Evolutionary conservation across 1,140 invertebrate species (phyloP).

Genomic region (Drosophila neocordata): DNA sequence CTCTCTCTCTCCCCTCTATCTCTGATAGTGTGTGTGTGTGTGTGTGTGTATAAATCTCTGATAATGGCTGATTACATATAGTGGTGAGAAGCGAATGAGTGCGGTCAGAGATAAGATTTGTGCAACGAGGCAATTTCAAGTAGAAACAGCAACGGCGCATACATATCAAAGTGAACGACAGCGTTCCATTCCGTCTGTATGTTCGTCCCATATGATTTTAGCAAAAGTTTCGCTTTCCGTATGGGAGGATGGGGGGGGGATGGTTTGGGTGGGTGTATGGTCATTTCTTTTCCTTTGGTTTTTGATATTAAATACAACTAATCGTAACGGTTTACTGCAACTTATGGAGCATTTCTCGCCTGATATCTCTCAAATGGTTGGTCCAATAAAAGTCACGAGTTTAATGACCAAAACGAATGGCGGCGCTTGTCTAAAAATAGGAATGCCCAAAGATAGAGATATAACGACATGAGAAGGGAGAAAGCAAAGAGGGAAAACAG

Average conservation of each 20-base stretch:
- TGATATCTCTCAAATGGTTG: constrained; percentile 2
- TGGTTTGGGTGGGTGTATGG: not conserved
- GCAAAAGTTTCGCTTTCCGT: not conserved
- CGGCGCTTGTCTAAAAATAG: constrained; percentile 41
- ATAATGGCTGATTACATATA: constrained; percentile 53
- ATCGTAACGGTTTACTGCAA: not conserved
- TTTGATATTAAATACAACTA: not conserved
- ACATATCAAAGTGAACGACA: constrained; percentile 17
- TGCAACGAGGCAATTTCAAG: constrained; percentile 71
- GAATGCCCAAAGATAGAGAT: constrained; percentile 2
- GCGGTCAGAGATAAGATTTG: constrained; percentile 68
- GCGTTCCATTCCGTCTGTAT: not conserved
- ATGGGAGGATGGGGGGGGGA: not conserved
- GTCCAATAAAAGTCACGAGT: constrained; percentile 41
- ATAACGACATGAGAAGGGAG: not conserved
- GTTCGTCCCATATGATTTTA: not conserved
- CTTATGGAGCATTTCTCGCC: not conserved
- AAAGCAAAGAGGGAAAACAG: not conserved
- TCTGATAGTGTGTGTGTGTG: not conserved
- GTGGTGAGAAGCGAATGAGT: constrained; percentile 42
- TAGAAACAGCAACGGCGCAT: constrained; percentile 32
- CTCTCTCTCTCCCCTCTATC: not conserved
- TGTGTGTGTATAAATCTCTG: constrained; percentile 23
- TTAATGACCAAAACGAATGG: constrained; percentile 46
- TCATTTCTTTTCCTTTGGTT: too few relatives aligned